These are phyloP conservation scores for Coracias cyanogaster DNA, from an alignment of 2,797 vertebrate genomes.

Conservation along the genomic window DNA sequence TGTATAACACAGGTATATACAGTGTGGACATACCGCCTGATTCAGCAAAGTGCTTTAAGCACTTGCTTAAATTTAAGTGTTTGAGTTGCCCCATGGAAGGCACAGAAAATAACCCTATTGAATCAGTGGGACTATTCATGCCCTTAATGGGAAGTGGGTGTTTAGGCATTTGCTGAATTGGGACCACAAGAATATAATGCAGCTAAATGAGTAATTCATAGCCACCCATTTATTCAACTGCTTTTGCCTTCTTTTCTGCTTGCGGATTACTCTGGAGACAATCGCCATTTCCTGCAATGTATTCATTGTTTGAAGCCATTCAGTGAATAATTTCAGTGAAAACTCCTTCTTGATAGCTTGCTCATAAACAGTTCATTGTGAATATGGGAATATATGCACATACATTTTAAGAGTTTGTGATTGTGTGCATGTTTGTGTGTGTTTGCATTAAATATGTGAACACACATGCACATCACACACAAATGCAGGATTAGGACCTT, in stretches of 20 bases:
- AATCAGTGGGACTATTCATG: slow-evolving; percentile 71
- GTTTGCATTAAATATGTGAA: neutral
- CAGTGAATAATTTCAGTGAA: slow-evolving; percentile 73
- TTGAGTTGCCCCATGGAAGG: slow-evolving; percentile 59
- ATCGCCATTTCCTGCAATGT: slow-evolving; percentile 65
- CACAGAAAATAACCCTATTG: slow-evolving; percentile 67
- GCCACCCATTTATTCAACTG: slow-evolving; percentile 69
- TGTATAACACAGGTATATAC: slow-evolving; percentile 69
- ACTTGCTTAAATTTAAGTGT: slow-evolving; percentile 69
- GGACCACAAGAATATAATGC: slow-evolving; percentile 66
- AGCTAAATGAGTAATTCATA: slow-evolving; percentile 72
- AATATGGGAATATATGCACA: slow-evolving; percentile 31
- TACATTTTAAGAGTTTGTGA: neutral
- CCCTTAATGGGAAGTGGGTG: slow-evolving; percentile 62
- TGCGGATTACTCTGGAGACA: slow-evolving; percentile 63
- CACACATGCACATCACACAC: neutral
- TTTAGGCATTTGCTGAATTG: slow-evolving; percentile 68
- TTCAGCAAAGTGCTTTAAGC: slow-evolving; percentile 70
- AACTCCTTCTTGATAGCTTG: slow-evolving; percentile 65
- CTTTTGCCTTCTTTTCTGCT: slow-evolving; percentile 70
- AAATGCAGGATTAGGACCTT: neutral
- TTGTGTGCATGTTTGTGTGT: fast-evolving
- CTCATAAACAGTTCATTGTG: slow-evolving; percentile 58
- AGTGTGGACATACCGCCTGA: slow-evolving; percentile 67
- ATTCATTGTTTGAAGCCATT: slow-evolving; percentile 72